Percentiles rank a stretch among this genome's conserved stretches.
These are phyloP conservation scores for Mobula hypostoma DNA, from an alignment of 2,113 vertebrate genomes.

Conservation along the genomic window DNA sequence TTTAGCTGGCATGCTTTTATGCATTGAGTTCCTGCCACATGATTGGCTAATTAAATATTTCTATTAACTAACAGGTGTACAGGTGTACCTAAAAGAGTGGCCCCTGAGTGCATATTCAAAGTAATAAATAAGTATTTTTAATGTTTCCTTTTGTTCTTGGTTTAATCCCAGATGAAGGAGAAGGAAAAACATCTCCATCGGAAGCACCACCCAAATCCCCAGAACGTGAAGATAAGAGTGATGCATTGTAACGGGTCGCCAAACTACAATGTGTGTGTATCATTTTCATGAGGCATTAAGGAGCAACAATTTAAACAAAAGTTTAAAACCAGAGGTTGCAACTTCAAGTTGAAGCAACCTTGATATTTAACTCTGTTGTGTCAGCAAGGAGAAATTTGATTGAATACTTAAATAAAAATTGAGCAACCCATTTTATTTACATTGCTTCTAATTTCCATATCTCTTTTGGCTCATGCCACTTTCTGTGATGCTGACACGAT, in stretches of 20 bases:
- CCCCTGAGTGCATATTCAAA: neutral
- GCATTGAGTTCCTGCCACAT: too few species aligned
- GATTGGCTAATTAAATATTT: too few species aligned
- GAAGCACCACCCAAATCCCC: slow-evolving; percentile 50
- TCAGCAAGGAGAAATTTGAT: neutral
- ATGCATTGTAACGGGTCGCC: slow-evolving; percentile 42
- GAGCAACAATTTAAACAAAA: neutral
- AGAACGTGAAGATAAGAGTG: slow-evolving; percentile 49
- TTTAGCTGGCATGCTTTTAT: too few species aligned
- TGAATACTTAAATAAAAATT: neutral
- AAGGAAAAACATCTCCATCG: slow-evolving; percentile 52
- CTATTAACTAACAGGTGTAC: too few species aligned
- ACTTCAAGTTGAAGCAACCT: neutral
- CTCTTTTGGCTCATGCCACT: neutral
- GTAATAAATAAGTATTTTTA: neutral
- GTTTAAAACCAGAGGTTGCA: neutral
- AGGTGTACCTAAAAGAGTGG: too few species aligned
- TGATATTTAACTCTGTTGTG: neutral
- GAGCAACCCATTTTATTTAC: neutral
- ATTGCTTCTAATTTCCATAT: neutral
- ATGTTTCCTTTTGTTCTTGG: slow-evolving; percentile 19
- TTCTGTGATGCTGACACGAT: neutral
- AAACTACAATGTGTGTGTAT: neutral
- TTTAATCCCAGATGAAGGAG: slow-evolving; percentile 55
- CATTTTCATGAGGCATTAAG: neutral